phyloP scores from a whole-genome alignment of 2,797 vertebrate species.

The Cynodonichthys magdalenae region DNA sequence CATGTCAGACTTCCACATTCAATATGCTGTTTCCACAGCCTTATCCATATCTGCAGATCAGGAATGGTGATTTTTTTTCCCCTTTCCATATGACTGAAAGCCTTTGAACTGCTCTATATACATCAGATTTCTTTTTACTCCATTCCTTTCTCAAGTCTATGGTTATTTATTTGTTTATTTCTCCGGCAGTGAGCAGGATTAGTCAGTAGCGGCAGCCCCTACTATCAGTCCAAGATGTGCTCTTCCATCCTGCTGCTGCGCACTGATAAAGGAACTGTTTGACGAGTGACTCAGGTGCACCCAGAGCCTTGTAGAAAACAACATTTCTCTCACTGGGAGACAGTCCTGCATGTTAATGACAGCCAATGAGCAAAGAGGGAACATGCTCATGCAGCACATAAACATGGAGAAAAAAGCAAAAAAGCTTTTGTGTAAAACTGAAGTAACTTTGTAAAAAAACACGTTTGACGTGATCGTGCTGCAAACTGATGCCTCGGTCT shows the following conservation, averaged over 20 bases:
- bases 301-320: conserved; percentile 67
- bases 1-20: conserved; percentile 38
- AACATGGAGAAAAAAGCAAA: conserved; percentile 10
- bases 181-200: conserved; percentile 71
- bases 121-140: conserved; percentile 58
- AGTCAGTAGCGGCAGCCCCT: conserved; percentile 68
- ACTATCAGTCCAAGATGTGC: conserved; percentile 78
- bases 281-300: conserved; percentile 71
- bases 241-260: conserved; percentile 79
- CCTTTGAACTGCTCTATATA: conserved; percentile 67
- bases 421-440: conserved; percentile 22
- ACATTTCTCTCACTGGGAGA: conserved; percentile 69
- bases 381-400: conserved; percentile 27
- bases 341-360: conserved; percentile 70
- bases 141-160: conserved; percentile 51
- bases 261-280: conserved; percentile 77
- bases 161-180: conserved; percentile 74
- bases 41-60: conserved; percentile 65
- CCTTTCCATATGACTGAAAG: conserved; percentile 59
- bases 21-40: conserved; percentile 47
- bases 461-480: conserved; percentile 1
- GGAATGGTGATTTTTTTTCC: conserved; percentile 43
- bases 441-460: conserved; percentile 11
- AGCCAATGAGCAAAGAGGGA: conserved; percentile 47
- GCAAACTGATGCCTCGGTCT: background rate